These are phyloP conservation scores for Diprion similis DNA, from an alignment of 1,140 invertebrate genomes.

Conservation along the genomic window DNA sequence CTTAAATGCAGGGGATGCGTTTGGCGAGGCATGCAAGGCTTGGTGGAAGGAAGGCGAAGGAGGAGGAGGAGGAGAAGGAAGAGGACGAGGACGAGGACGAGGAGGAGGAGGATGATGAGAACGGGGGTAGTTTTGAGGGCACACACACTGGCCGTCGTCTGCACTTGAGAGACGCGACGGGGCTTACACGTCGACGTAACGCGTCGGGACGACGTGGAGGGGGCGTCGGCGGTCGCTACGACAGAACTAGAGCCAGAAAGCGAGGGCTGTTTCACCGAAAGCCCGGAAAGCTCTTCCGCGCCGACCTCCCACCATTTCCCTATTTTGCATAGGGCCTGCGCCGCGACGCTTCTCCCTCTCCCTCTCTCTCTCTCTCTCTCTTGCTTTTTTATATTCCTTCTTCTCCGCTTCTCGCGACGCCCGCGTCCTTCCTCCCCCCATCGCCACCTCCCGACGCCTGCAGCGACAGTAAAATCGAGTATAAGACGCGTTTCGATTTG, in stretches of 20 bases:
- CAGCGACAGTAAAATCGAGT: constrained; percentile 12
- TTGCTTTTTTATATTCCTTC: constrained; percentile 25
- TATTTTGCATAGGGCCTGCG: constrained; percentile 62
- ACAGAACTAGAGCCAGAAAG: constrained; percentile 46
- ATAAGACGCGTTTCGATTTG: constrained; percentile 49
- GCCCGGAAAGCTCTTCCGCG: constrained; percentile 46
- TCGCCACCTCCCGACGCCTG: constrained; percentile 30
- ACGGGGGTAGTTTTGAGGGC: constrained; percentile 19
- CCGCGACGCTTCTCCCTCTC: constrained; percentile 33
- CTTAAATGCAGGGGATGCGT: not conserved
- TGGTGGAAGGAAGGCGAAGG: not conserved
- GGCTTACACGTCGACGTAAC: constrained; percentile 41
- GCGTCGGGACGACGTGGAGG: constrained; percentile 55
- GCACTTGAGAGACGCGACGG: constrained; percentile 24
- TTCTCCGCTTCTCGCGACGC: constrained; percentile 28
- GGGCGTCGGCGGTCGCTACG: constrained; percentile 59
- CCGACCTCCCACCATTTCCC: constrained; percentile 35
- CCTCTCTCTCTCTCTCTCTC: constrained; percentile 7
- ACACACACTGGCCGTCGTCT: constrained; percentile 44
- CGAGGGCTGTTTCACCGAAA: constrained; percentile 59
- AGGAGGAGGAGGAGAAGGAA: constrained; percentile 8
- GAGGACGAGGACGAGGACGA: constrained; percentile 15
- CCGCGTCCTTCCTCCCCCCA: constrained; percentile 21
- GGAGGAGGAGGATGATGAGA: not conserved
- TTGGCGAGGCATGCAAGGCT: not conserved